phyloP scores from a whole-genome alignment of 2,888 invertebrate genomes.

The Pachliopta kotzebuea region DNA sequence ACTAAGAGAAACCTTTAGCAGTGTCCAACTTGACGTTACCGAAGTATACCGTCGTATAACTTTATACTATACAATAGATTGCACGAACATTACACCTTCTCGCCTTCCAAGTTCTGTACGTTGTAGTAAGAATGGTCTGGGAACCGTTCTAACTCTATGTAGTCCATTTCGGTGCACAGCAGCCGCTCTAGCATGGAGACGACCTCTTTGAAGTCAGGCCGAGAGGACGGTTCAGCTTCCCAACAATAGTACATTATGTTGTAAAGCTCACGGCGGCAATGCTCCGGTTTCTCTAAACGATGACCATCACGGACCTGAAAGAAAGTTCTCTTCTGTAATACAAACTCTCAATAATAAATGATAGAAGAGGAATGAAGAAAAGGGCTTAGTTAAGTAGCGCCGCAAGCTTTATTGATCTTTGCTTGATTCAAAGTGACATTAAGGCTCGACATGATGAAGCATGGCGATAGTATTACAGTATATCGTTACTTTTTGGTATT shows the following conservation, averaged over 20 bases:
- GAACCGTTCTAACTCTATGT: constrained; percentile 94
- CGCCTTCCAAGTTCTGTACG: constrained; percentile 91
- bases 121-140: constrained; percentile 96
- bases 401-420: too few species aligned
- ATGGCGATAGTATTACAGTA: too few species aligned
- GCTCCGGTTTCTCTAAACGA: constrained; percentile 94
- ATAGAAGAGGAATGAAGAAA: background rate
- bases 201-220: constrained; percentile 92
- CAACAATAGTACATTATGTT: constrained; percentile 98
- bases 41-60: background rate
- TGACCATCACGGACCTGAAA: constrained; percentile 92
- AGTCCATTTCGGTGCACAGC: constrained; percentile 94
- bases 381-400: too few species aligned
- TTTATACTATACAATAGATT: background rate
- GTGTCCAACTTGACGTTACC: background rate
- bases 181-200: constrained; percentile 90
- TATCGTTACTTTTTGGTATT: too few species aligned
- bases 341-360: background rate
- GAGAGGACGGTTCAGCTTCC: constrained; percentile 90
- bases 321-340: constrained; percentile 10
- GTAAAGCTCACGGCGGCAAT: constrained; percentile 94
- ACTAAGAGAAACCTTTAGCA: background rate
- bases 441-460: too few species aligned
- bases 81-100: constrained; percentile 77
- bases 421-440: too few species aligned